Percentiles rank a stretch among this genome's conserved stretches.
These are phyloP conservation scores for Mugil cephalus DNA, from an alignment of 2,113 vertebrate genomes.

Conservation along the genomic window DNA sequence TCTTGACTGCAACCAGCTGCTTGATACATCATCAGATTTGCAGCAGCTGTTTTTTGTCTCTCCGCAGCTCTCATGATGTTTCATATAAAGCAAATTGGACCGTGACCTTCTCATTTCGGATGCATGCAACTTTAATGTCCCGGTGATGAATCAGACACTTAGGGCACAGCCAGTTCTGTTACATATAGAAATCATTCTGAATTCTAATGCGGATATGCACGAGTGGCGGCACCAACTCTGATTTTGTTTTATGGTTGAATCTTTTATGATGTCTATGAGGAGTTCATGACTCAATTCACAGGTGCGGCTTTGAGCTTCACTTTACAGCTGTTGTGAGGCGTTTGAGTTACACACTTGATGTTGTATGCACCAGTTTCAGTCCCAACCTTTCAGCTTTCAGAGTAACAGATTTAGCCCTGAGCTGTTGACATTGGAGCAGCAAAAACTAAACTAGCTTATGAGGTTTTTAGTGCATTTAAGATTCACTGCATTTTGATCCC, in stretches of 20 bases:
- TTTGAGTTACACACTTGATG: constrained; percentile 21
- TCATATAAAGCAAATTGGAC: constrained; percentile 50
- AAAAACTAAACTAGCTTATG: constrained; percentile 4
- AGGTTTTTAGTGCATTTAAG: neutral
- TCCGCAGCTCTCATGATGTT: constrained; percentile 33
- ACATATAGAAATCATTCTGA: constrained; percentile 65
- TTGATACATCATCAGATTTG: constrained; percentile 29
- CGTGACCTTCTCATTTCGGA: constrained; percentile 52
- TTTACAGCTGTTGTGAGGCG: constrained; percentile 14
- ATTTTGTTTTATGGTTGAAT: constrained; percentile 56
- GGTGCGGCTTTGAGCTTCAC: constrained; percentile 24
- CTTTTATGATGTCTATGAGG: constrained; percentile 33
- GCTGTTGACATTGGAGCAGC: constrained; percentile 13
- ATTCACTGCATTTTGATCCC: constrained; percentile 8
- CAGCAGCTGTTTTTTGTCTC: neutral
- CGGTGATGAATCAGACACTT: constrained; percentile 67
- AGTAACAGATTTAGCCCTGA: constrained; percentile 18
- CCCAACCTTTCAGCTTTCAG: constrained; percentile 4
- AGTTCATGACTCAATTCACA: constrained; percentile 48
- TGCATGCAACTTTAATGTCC: constrained; percentile 68
- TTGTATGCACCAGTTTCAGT: constrained; percentile 16
- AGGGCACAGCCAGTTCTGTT: constrained; percentile 57
- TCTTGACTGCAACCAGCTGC: constrained; percentile 6
- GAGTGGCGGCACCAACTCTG: constrained; percentile 50
- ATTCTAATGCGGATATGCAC: constrained; percentile 53